Evolutionary conservation across 1,140 invertebrate species (phyloP).

Genomic region (Formica exsecta): DNA sequence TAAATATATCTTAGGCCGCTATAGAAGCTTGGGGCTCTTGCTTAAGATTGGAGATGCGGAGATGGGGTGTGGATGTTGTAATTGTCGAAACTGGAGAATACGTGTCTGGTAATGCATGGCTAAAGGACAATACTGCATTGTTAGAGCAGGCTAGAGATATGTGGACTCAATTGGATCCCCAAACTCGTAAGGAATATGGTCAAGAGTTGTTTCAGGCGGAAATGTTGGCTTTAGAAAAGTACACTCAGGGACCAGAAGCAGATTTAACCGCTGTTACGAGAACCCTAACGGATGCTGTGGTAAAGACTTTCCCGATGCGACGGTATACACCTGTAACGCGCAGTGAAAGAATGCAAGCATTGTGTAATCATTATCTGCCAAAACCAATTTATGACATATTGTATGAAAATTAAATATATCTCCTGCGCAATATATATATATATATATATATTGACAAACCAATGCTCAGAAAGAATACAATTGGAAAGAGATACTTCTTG

Average conservation of each 20-base stretch:
- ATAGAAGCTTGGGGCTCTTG: constrained; percentile 93
- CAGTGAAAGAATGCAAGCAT: constrained; percentile 91
- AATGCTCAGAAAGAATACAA: neutral
- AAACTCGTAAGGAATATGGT: constrained; percentile 92
- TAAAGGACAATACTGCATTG: constrained; percentile 90
- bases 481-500: constrained; percentile 1
- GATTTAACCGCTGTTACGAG: constrained; percentile 91
- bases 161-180: constrained; percentile 92
- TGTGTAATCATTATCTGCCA: constrained; percentile 92
- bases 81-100: constrained; percentile 94
- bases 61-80: constrained; percentile 91
- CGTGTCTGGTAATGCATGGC: constrained; percentile 92
- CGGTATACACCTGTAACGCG: constrained; percentile 93
- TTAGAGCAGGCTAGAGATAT: constrained; percentile 92
- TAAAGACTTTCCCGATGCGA: constrained; percentile 92
- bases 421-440: neutral
- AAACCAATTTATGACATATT: constrained; percentile 91
- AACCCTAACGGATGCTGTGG: constrained; percentile 91
- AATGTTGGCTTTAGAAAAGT: constrained; percentile 91
- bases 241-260: constrained; percentile 90
- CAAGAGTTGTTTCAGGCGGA: constrained; percentile 93
- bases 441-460: neutral
- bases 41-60: constrained; percentile 93
- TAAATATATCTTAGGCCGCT: constrained; percentile 88
- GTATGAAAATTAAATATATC: constrained; percentile 85